Evolutionary conservation across 2,888 invertebrate species (phyloP).

Genomic region (Diadegma fenestrale): DNA sequence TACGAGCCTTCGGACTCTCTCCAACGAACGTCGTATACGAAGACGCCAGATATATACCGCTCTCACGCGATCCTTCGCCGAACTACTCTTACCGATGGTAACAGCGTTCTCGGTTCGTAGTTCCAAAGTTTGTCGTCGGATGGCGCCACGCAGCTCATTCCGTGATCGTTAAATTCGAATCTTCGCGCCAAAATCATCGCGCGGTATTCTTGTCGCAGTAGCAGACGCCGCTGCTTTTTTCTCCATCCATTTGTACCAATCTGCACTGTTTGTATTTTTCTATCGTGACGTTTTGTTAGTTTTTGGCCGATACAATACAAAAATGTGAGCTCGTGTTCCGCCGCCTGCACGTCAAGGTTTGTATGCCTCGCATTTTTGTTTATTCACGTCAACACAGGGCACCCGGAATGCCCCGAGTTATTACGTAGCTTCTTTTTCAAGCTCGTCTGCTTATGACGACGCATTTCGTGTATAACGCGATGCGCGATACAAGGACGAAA

Average conservation of each 20-base stretch:
- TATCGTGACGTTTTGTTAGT: background rate
- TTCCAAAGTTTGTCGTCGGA: background rate
- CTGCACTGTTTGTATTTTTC: background rate
- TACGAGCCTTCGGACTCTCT: background rate
- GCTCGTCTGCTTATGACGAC: background rate
- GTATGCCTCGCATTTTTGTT: background rate
- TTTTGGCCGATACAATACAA: background rate
- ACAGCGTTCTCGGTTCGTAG: background rate
- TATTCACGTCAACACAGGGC: background rate
- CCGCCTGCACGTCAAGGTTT: background rate
- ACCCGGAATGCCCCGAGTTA: background rate
- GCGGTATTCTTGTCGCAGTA: background rate
- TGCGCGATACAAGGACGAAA: background rate
- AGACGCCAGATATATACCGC: background rate
- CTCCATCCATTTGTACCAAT: too few species aligned
- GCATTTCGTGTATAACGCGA: background rate
- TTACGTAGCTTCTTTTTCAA: background rate
- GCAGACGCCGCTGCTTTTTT: background rate
- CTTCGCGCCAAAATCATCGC: background rate
- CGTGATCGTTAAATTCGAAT: constrained; percentile 7
- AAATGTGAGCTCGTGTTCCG: background rate
- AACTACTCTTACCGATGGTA: constrained; percentile 11
- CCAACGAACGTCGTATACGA: constrained; percentile 9
- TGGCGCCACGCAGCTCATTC: constrained; percentile 15
- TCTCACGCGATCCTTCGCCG: background rate